phyloP scores from a whole-genome alignment of 2,113 vertebrate genomes.

The Lophotis ruficrista region DNA sequence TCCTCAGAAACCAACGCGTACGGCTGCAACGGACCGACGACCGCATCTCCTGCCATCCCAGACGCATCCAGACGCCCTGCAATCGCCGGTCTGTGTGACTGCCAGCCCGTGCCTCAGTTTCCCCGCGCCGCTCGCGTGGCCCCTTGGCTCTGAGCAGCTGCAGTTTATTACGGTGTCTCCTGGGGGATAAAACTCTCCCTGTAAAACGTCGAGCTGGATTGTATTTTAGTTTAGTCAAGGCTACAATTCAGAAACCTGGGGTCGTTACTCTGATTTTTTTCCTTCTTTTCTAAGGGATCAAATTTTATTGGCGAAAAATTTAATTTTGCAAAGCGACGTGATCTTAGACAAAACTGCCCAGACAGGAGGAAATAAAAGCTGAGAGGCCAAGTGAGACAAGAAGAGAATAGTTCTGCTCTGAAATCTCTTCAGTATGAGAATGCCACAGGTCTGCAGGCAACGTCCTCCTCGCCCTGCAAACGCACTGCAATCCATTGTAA shows the following conservation, averaged over 20 bases:
- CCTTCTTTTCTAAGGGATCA: neutral
- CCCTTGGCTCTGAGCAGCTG: neutral
- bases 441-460: neutral
- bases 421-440: neutral
- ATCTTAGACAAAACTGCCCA: neutral
- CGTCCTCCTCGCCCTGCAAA: neutral
- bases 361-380: neutral
- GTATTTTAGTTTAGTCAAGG: neutral
- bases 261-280: neutral
- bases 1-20: neutral
- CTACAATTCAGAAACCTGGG: neutral
- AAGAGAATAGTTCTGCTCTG: neutral
- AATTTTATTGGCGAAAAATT: conserved; percentile 24
- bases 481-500: too few relatives aligned
- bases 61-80: neutral
- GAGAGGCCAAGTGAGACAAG: neutral
- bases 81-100: neutral
- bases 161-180: neutral
- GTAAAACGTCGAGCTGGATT: neutral
- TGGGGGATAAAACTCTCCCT: neutral
- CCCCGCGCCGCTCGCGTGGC: neutral
- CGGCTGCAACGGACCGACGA: neutral
- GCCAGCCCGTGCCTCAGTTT: neutral
- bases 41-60: neutral
- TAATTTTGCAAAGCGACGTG: neutral